Conservation (phyloP, 2,797 vertebrate genomes). For the Sandelia bainsii region DNA sequence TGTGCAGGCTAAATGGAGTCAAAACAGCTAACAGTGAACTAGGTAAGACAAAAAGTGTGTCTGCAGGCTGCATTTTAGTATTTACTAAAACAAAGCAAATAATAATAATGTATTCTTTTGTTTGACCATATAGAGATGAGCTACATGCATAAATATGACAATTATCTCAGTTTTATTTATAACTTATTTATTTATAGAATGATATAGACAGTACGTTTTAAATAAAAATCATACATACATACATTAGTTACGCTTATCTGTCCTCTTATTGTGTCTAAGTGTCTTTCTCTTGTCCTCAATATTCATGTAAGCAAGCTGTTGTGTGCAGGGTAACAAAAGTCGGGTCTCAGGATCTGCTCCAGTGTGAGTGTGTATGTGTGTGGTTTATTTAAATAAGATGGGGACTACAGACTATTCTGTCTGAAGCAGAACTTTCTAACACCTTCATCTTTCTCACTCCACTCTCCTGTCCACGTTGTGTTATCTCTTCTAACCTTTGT, state of each 20-base stretch:
- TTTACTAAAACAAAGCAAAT: slow-evolving; percentile 16
- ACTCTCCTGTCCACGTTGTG: slow-evolving; percentile 25
- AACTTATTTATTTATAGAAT: no score
- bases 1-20: slow-evolving; percentile 44
- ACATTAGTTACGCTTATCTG: no score
- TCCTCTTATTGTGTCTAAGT: no score
- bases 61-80: slow-evolving; percentile 1
- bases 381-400: slow-evolving; percentile 48
- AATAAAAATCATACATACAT: background rate
- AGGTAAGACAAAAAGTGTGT: slow-evolving; percentile 22
- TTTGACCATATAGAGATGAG: background rate
- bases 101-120: background rate
- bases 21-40: slow-evolving; percentile 34
- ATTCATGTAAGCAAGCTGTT: slow-evolving; percentile 8
- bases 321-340: background rate
- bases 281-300: no score
- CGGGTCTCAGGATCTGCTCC: slow-evolving; percentile 13
- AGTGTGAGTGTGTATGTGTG: background rate
- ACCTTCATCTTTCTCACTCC: slow-evolving; percentile 25
- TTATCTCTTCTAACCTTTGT: slow-evolving; percentile 36
- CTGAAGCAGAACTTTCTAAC: slow-evolving; percentile 16
- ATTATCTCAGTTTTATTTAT: no score
- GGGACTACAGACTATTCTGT: slow-evolving; percentile 7
- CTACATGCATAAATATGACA: slow-evolving; percentile 1
- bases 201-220: no score